Evolutionary conservation across 2,888 invertebrate species (phyloP).

Genomic region (Drosophila basisetae): DNA sequence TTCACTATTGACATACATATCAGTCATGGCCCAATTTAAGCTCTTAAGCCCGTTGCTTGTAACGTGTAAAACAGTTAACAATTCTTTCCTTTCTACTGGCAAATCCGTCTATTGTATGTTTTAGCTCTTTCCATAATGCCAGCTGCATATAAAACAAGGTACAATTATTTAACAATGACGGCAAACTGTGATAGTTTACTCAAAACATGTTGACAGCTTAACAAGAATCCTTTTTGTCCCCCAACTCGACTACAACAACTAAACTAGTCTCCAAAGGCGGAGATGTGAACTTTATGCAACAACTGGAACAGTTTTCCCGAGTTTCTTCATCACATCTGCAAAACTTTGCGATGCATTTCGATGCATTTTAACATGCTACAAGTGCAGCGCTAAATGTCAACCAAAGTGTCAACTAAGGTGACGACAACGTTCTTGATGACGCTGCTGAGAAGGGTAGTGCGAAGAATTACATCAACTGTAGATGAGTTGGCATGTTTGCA

Average conservation of each 20-base stretch:
- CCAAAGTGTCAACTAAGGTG: slow-evolving; percentile 63
- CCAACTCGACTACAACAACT: slow-evolving; percentile 15
- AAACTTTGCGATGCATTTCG: slow-evolving; percentile 63
- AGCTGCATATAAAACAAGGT: slow-evolving; percentile 46
- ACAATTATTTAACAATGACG: slow-evolving; percentile 33
- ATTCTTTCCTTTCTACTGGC: neutral
- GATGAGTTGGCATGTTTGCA: slow-evolving; percentile 37
- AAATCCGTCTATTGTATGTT: neutral
- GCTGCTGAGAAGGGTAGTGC: neutral
- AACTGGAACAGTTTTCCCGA: slow-evolving; percentile 41
- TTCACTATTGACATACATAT: neutral
- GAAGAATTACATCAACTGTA: slow-evolving; percentile 7
- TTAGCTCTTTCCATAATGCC: slow-evolving; percentile 15
- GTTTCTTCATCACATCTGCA: slow-evolving; percentile 27
- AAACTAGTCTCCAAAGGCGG: slow-evolving; percentile 11
- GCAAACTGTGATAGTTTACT: slow-evolving; percentile 67
- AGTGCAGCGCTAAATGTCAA: slow-evolving; percentile 59
- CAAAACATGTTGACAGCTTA: slow-evolving; percentile 77
- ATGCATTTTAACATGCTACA: slow-evolving; percentile 69
- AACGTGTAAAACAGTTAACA: neutral
- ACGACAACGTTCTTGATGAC: slow-evolving; percentile 15
- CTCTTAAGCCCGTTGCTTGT: neutral
- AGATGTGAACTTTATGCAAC: slow-evolving; percentile 57
- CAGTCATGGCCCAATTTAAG: neutral
- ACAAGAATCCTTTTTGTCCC: slow-evolving; percentile 41